These are phyloP conservation scores for Xenopus petersii DNA, from an alignment of 2,797 vertebrate genomes.

Conservation along the genomic window DNA sequence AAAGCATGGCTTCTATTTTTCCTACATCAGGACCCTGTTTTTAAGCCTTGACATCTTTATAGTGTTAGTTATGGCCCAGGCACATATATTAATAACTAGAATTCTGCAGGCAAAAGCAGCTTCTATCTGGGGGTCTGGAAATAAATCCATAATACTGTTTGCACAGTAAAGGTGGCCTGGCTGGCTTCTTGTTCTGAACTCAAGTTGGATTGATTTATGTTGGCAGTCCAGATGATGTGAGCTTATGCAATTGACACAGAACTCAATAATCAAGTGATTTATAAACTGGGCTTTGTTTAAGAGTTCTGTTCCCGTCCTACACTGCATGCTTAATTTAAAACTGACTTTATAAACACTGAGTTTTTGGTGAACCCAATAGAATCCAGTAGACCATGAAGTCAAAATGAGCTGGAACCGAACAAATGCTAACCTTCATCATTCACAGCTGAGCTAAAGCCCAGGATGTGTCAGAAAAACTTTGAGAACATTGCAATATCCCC, in stretches of 20 bases:
- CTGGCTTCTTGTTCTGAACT: too few species aligned
- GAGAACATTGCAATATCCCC: background rate
- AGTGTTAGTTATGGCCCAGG: too few species aligned
- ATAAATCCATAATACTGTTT: too few species aligned
- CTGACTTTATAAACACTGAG: background rate
- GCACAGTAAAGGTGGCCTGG: too few species aligned
- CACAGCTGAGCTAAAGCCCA: slow-evolving; percentile 14
- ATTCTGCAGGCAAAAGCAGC: too few species aligned
- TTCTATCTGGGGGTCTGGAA: too few species aligned
- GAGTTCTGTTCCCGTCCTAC: background rate
- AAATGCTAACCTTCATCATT: slow-evolving; percentile 8
- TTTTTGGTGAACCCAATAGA: slow-evolving; percentile 7
- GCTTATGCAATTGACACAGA: background rate
- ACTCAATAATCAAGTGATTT: background rate
- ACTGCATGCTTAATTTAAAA: background rate
- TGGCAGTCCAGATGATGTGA: too few species aligned
- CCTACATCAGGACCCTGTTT: too few species aligned
- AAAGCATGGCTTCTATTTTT: too few species aligned
- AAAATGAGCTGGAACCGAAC: slow-evolving; percentile 16
- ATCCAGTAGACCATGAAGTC: slow-evolving; percentile 9
- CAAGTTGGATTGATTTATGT: too few species aligned
- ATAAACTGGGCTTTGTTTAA: background rate
- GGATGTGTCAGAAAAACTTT: background rate
- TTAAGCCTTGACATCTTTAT: too few species aligned
- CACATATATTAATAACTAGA: too few species aligned